Evolutionary conservation across 1,140 invertebrate species (phyloP), one percentile per base, ranked within the genome.

Genomic region (Apis dorsata): DNA sequence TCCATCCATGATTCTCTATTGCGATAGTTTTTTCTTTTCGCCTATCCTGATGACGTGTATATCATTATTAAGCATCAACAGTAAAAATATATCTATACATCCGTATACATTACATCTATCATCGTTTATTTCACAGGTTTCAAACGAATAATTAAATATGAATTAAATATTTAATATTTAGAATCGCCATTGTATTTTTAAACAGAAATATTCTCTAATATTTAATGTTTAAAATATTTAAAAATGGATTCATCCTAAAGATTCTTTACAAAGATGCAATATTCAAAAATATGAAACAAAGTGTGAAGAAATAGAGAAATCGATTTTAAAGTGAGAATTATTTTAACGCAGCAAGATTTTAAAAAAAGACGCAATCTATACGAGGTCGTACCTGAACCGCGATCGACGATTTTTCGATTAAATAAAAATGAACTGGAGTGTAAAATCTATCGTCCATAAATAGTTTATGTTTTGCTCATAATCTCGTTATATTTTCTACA

Each of bases 11-110:
- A 73, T 24, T 21, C 9, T 49, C 21, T 15, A 10, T 53, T 55
- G 53, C n/a, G 17, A 51, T 15, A 70, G 63, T 70, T 65, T 68
- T 75, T 83, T 44, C 34, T 44, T 53, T 62, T 51, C 19, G 19
- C 51, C 15, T 62, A n/a, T 12, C 71, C 19, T 8, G 34, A 49
- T 72, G 76, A 83, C 84, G 24, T 12, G 78, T 15, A 70, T 70
- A 75, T 76, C 72, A 55, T 79, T 79, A 21, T 65, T 5, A 44
- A 44, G 10, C 65, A 69, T 75, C 57, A 62, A 76, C 21, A 55
- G n/a, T 21, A 34, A 28, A 73, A 65, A 73, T 63, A 73, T 13
- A 53, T 80, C 59, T 53, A 49, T 80, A n/a, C 51, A 73, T 4
- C 13, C 21, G 17, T 65, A 34, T 34, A 12, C 24, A 12, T 11